phyloP scores from a whole-genome alignment of 2,113 vertebrate species.

The Sminthopsis crassicaudata region DNA sequence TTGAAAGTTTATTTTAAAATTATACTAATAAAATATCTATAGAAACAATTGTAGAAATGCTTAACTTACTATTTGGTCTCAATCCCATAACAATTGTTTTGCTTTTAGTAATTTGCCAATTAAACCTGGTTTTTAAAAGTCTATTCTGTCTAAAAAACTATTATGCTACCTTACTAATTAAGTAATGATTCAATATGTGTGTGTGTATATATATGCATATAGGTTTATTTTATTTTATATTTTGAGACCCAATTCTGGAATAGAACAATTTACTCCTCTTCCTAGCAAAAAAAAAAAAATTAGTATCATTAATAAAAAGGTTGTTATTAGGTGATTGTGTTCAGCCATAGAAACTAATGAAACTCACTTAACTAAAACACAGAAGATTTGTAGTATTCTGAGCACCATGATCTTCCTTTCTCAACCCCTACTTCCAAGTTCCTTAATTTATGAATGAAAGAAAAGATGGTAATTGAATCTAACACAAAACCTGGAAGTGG shows the following conservation, averaged over 20 bases:
- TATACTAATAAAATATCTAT: not conserved
- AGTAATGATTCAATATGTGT: constrained; percentile 32
- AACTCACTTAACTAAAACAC: not conserved
- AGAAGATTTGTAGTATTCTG: not conserved
- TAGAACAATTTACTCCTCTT: not conserved
- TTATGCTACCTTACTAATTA: constrained; percentile 31
- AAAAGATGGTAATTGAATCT: too few relatives aligned
- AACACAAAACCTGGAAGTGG: too few relatives aligned
- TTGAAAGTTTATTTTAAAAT: constrained; percentile 9
- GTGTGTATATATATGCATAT: too few relatives aligned
- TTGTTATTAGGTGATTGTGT: not conserved
- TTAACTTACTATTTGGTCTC: not conserved
- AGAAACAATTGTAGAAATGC: not conserved
- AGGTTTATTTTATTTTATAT: constrained; percentile 73
- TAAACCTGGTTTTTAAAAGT: not conserved
- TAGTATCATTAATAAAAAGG: not conserved
- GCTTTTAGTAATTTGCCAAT: not conserved
- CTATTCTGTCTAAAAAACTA: constrained; percentile 15
- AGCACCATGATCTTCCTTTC: not conserved
- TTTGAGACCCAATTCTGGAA: constrained; percentile 65
- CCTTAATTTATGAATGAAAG: too few relatives aligned
- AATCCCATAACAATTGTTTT: not conserved
- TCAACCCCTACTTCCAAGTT: not conserved
- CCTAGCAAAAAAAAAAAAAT: too few relatives aligned
- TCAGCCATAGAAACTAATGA: not conserved